Percentiles rank a stretch among this genome's conserved stretches.
Conservation (phyloP, 2,797 vertebrate genomes). For the Anisognathus igniventris region DNA sequence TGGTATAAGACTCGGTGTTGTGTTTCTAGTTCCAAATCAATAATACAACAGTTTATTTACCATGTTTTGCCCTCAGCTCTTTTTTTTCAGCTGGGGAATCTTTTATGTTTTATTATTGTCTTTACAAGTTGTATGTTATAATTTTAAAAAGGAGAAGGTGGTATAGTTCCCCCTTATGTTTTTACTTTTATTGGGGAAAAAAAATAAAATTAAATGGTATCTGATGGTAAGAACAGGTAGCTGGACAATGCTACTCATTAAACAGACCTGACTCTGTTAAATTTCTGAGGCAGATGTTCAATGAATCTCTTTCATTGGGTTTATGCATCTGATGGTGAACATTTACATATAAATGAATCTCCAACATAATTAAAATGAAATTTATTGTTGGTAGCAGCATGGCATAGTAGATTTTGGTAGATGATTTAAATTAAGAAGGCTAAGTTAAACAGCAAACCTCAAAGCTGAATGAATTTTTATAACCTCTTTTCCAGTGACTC, state of each 20-base stretch:
- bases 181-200: not conserved
- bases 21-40: not conserved
- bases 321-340: not conserved
- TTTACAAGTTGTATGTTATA: not conserved
- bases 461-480: not conserved
- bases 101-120: not conserved
- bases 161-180: not conserved
- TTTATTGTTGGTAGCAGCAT: not conserved
- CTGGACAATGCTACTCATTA: not conserved
- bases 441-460: not conserved
- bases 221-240: not conserved
- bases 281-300: conserved; percentile 15
- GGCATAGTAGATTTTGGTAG: not conserved
- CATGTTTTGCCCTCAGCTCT: not conserved
- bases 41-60: not conserved
- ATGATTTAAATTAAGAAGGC: not conserved
- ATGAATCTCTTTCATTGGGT: not conserved
- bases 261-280: not conserved
- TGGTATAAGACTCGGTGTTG: not conserved
- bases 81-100: not conserved
- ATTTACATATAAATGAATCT: conserved; percentile 44
- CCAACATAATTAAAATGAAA: conserved; percentile 16
- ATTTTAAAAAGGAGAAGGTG: not conserved
- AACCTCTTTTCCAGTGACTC: not conserved
- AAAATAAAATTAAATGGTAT: not conserved